Evolutionary conservation across 2,888 invertebrate genomes (phyloP).

Genomic region (Phortica magna): DNA sequence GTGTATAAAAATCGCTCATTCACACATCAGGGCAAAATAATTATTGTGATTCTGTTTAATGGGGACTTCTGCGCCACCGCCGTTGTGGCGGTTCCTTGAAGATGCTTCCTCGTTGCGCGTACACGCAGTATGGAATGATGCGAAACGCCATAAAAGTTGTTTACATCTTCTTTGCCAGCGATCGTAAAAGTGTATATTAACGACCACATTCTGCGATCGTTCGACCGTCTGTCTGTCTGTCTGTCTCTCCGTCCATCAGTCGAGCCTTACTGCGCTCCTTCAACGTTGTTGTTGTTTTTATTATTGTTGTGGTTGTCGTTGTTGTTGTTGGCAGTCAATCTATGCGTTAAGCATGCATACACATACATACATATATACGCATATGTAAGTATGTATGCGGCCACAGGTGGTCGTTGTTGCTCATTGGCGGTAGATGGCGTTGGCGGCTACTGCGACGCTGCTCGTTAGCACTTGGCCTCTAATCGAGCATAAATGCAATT

Average conservation of each 20-base stretch:
- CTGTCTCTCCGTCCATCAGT: neutral
- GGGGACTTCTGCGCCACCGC: constrained; percentile 35
- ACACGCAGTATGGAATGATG: neutral
- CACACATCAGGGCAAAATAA: too few relatives aligned
- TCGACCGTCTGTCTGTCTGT: neutral
- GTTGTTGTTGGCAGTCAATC: neutral
- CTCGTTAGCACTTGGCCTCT: constrained; percentile 25
- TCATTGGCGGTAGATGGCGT: neutral
- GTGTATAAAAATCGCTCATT: too few relatives aligned
- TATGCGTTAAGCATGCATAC: too few relatives aligned
- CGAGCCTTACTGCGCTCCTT: neutral
- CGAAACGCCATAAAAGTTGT: constrained; percentile 64
- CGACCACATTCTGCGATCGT: constrained; percentile 45
- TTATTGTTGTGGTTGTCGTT: too few relatives aligned
- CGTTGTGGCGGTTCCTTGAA: constrained; percentile 62
- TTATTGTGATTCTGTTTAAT: neutral
- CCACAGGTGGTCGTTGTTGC: constrained; percentile 18
- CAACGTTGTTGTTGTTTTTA: neutral
- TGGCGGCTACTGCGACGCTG: neutral
- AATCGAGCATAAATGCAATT: constrained; percentile 21
- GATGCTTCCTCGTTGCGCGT: constrained; percentile 44
- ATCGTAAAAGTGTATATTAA: constrained; percentile 57
- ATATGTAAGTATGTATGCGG: too few relatives aligned
- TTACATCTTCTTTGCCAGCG: constrained; percentile 59
- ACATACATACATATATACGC: too few relatives aligned